These are phyloP conservation scores for Ditylenchus weischeri DNA, from an alignment of 2,888 invertebrate species.

Conservation along the genomic window DNA sequence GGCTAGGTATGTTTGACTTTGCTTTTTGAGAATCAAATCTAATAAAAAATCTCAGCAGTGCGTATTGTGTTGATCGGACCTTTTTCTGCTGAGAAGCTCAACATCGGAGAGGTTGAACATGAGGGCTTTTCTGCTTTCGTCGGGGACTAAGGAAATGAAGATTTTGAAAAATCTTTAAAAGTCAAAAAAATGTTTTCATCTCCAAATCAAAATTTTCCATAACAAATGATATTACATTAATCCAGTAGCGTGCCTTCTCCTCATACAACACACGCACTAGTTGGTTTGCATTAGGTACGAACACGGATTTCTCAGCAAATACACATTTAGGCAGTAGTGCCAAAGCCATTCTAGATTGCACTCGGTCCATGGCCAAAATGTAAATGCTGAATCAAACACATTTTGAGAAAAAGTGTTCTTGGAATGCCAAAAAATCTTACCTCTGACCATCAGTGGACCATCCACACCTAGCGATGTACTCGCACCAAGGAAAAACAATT, in stretches of 20 bases:
- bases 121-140: too few species aligned
- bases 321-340: slow-evolving; percentile 33
- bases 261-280: slow-evolving; percentile 30
- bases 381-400: slow-evolving; percentile 14
- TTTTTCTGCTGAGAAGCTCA: too few species aligned
- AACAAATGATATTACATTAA: slow-evolving; percentile 34
- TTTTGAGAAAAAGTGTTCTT: neutral
- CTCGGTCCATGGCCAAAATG: slow-evolving; percentile 25
- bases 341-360: slow-evolving; percentile 38
- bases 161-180: too few species aligned
- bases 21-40: too few species aligned
- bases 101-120: too few species aligned
- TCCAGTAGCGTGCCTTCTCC: slow-evolving; percentile 37
- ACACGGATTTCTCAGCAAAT: slow-evolving; percentile 16
- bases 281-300: slow-evolving; percentile 1
- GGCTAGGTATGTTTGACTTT: too few species aligned
- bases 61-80: too few species aligned
- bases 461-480: slow-evolving; percentile 88
- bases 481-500: slow-evolving; percentile 79
- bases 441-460: slow-evolving; percentile 90
- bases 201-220: too few species aligned
- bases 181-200: too few species aligned
- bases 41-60: too few species aligned
- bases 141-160: too few species aligned
- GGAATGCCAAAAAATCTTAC: slow-evolving; percentile 64